Base-by-base conservation (phyloP, 2,888 invertebrate genomes). In the Hemistola chrysoprasaria region DNA sequence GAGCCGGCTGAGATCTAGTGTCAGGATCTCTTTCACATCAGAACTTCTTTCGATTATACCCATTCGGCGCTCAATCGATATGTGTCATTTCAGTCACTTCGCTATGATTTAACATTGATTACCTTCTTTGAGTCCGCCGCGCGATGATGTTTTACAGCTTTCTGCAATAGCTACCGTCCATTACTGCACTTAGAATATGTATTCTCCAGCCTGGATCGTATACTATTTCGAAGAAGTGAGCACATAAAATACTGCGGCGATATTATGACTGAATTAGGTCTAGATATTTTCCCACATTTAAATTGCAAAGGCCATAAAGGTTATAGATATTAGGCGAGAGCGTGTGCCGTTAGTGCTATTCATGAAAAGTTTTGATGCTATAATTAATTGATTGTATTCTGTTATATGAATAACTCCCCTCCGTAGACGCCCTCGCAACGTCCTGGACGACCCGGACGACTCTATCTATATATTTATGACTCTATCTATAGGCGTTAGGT, bases 51-150 rank as follows among this genome's bases (percentile, higher is more conserved):
- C 22, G 37, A 65, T 71, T 65, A 64, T 70, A 70, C 73, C 80
- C 75, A 73, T 67, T 50, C 58, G 60, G 16, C 4, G 11, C n/a
- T 34, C 55, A 58, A 69, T 71, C 69, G 68, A 75, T 73, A 68
- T 68, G 63, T 77, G 78, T 76, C 77, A 73, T 62, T 71, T 67
- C 64, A 65, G 78, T 76, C 77, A 71, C 62, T 71, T 68, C 62
- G 65, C 77, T 77, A 74, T 78, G 78, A 81, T 83, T 81, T 78
- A 79, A 77, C 77, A 77, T 78, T 81, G 82, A 84, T 84, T 81
- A 75, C 62, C 44, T 72, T 62, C 76, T 83, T 84, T 83, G 79
- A 80, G 64, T 32, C 46, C 40, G 47, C 80, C 76, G 78, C 68
- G 54, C 40, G 50, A 56, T 51, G 60, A 79, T 78, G 81, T 85